Percentiles rank a stretch among this genome's conserved stretches.
Evolutionary conservation across 2,113 vertebrate genomes (phyloP).

Genomic region (Charina bottae): DNA sequence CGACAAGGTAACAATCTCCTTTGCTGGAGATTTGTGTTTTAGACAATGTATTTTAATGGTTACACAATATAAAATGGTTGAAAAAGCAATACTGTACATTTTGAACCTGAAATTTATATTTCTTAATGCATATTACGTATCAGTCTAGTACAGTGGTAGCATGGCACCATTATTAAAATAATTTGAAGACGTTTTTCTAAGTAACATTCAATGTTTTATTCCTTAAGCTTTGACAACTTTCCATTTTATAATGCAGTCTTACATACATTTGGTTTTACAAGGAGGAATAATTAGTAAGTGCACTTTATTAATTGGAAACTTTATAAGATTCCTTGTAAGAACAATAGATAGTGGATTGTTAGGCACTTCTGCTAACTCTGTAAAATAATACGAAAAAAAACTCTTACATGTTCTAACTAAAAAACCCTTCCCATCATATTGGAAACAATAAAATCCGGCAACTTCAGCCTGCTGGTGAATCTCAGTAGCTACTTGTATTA

Average conservation of each 20-base stretch:
- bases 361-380: background rate
- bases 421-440: background rate
- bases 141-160: background rate
- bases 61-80: background rate
- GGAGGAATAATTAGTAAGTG: conserved; percentile 73
- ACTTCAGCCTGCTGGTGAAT: background rate
- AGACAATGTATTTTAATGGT: conserved; percentile 16
- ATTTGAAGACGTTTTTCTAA: background rate
- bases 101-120: background rate
- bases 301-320: background rate
- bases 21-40: background rate
- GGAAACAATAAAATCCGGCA: background rate
- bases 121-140: background rate
- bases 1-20: no score
- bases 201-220: conserved; percentile 62
- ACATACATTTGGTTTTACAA: conserved; percentile 67
- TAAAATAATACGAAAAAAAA: background rate
- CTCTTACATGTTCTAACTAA: background rate
- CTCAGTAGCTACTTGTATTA: background rate
- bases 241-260: conserved; percentile 61
- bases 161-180: background rate
- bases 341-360: background rate
- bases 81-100: background rate
- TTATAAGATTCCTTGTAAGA: background rate
- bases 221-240: conserved; percentile 70